Evolutionary conservation across 2,888 invertebrate genomes (phyloP).

Genomic region (Drosophila bunnanda): DNA sequence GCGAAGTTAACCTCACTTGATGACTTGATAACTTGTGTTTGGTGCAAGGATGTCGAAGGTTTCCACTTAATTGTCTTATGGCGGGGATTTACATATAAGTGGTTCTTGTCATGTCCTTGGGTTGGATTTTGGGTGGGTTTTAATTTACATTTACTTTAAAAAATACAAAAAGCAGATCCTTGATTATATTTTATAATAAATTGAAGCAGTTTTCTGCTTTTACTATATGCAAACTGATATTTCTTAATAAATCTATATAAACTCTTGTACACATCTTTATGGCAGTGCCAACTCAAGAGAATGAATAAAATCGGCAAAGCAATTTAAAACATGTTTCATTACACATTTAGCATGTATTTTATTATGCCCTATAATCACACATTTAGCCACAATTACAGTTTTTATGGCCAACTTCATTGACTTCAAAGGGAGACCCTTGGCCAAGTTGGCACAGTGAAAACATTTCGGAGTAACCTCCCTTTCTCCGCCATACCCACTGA

Average conservation of each 20-base stretch:
- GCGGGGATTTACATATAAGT: neutral
- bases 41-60: slow-evolving; percentile 11
- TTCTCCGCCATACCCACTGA: neutral
- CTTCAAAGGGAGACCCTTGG: slow-evolving; percentile 10
- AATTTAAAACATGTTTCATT: no score
- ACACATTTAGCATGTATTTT: neutral
- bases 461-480: slow-evolving; percentile 7
- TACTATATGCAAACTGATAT: neutral
- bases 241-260: neutral
- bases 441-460: slow-evolving; percentile 42
- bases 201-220: no score
- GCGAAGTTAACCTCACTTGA: slow-evolving; percentile 57
- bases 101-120: neutral
- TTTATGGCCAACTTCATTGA: slow-evolving; percentile 1
- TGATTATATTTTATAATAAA: no score
- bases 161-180: no score
- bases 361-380: neutral
- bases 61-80: slow-evolving; percentile 16
- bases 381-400: slow-evolving; percentile 11
- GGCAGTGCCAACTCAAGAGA: neutral
- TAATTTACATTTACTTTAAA: neutral
- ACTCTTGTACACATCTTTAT: neutral
- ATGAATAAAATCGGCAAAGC: no score
- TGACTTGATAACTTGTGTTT: slow-evolving; percentile 76
- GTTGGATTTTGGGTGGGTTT: neutral